phyloP scores from a whole-genome alignment of 2,113 vertebrate species.

The Semicossyphus pulcher region DNA sequence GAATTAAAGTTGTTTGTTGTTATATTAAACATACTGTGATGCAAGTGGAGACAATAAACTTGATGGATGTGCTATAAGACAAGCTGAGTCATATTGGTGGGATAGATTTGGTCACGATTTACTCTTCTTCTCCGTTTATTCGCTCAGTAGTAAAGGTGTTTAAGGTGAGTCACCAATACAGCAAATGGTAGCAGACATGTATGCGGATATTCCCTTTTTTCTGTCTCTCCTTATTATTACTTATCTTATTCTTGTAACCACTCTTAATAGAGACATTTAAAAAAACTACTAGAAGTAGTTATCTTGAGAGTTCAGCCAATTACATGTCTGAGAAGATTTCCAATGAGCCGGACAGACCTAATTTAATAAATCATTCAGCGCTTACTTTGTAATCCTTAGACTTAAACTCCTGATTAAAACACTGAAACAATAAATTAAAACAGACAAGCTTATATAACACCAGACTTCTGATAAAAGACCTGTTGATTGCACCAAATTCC shows the following conservation, averaged over 20 bases:
- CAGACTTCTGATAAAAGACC: slow-evolving; percentile 3
- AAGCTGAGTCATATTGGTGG: not conserved
- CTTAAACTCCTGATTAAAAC: slow-evolving; percentile 6
- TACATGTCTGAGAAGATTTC: not conserved
- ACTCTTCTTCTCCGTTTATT: not conserved
- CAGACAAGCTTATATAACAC: not conserved
- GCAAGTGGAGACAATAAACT: slow-evolving; percentile 2
- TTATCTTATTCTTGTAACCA: too few species aligned
- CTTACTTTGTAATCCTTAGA: not conserved
- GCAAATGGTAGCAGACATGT: too few species aligned
- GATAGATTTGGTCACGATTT: not conserved
- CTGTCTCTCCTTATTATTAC: too few species aligned
- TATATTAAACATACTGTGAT: slow-evolving; percentile 7
- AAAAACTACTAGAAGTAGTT: too few species aligned
- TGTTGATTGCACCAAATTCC: slow-evolving; percentile 22
- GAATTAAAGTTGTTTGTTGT: slow-evolving; percentile 16
- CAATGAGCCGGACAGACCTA: not conserved
- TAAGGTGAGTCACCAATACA: too few species aligned
- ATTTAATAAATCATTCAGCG: not conserved
- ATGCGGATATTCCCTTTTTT: too few species aligned
- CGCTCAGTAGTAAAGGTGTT: not conserved
- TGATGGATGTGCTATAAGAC: slow-evolving; percentile 23
- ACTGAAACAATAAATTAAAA: not conserved
- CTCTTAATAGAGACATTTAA: too few species aligned
- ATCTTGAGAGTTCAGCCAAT: not conserved